Base-by-base conservation (phyloP, 2,113 vertebrate genomes). In the Chlamydotis undulata region DNA sequence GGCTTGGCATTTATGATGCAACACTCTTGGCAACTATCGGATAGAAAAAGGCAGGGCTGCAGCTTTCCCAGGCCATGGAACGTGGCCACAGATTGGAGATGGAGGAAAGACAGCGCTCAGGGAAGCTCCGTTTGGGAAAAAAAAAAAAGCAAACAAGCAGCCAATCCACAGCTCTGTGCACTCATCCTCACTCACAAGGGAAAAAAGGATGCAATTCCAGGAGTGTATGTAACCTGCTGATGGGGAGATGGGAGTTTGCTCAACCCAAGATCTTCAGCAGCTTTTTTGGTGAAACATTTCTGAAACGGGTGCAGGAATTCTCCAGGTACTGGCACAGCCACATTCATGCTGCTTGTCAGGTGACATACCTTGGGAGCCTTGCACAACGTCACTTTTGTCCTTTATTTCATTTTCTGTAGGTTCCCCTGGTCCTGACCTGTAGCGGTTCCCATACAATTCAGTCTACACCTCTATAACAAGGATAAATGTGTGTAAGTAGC, bases 11-110 rank as follows among this genome's bases (percentile, higher is more conserved):
- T 83, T 29, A 39, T 87, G 76, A 82, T 78, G 89, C 87, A 95
- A 92, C 3, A 41, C 37, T 47, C 89, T 18, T 74, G 89, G 93
- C 93, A 92, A 21, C 2, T 10, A 5, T n/a, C 16, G 89, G 13
- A 25, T 0, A 26, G 91, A 19, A 35, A n/a, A 63, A 53, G 39
- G 45, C 50, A 67, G n/a, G 76, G 83, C 73, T 73, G 57, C 70
- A 39, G 45, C 61, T n/a, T 21, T 56, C 22, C 76, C 0, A 0
- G 53, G 19, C 31, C 47, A 57, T 3, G 5, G 55, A 37, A 52
- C 0, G 0, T 12, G 37, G 85, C 19, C 43, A 11, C 2, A 37
- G 67, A 33, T 29, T 0, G 0, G 31, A 65, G 41, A 19, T 2
- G 28, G 63, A 64, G 39, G 1, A 11, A 28, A 70, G 61, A 43